Base-by-base conservation (phyloP, 2,113 vertebrate species). In the Thomomys bottae region DNA sequence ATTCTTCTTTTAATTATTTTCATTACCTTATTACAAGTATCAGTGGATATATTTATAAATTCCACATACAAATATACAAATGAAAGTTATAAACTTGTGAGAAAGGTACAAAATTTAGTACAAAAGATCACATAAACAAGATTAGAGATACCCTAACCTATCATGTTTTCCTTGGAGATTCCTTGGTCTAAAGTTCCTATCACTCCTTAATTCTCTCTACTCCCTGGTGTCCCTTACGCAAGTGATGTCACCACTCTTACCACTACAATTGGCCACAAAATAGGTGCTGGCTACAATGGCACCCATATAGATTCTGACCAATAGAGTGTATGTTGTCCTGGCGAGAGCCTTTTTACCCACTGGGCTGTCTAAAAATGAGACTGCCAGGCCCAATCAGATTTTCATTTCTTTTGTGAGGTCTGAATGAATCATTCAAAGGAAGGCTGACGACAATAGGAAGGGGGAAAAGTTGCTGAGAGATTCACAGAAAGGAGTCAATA, bases 381-480 rank as follows among this genome's bases (percentile, higher is more conserved):
- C 64, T 84, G 81, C 86, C 59, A 92, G 90, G 78, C 49, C 83
- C 90, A 80, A 91, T 90, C 90, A 91, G 78, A 82, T 95, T 94
- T 91, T 89, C 89, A 73, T 93, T 40, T 92, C 92, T 88, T 95
- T 95, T 96, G 94, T 95, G 83, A 88, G 57, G 72, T 84, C 78
- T 96, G 90, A 96, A 95, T 94, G 84, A 84, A n/a, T 84, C 40
- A 86, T 59, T 94, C 73, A 94, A 95, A 93, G 76, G 89, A 94
- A 95, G 75, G 8, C 68, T 84, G 91, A 92, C 87, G 77, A 92
- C 73, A 95, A 94, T 66, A 71, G 80, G 24, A 57, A 18, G 0
- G 6, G 70, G 38, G 59, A 90, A 77, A 72, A 87, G 87, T 87
- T 96, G 68, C 94, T 94, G 86, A 92, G 92, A 84, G 76, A 90